Base-by-base conservation (phyloP, 2,888 invertebrate genomes). In the Leptarthrus brevirostris region DNA sequence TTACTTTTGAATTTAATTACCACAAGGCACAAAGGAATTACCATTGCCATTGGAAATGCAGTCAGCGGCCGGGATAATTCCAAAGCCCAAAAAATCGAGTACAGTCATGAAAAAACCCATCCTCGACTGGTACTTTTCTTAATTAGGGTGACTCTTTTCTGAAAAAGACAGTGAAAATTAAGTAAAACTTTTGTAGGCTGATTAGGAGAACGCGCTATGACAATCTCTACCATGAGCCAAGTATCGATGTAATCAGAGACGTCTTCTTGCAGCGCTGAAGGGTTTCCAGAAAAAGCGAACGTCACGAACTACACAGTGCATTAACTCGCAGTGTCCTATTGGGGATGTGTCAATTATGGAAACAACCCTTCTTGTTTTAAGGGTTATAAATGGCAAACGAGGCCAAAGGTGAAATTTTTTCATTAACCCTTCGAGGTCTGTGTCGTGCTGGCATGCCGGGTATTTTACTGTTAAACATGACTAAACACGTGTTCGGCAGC, bases 391-490 rank as follows among this genome's bases (percentile, higher is more conserved):
- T 44, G 61, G 58, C 72, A 58, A 72, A 58, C 47, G 72, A 47
- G 72, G 49, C 49, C 47, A 72, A 58, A 72, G 72, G 72, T 72
- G 72, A 72, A 72, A 36, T 47, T 58, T 72, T 72, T 61, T 61
- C 72, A 72, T 72, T 72, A 72, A 61, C 72, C 72, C 58, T 61
- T 72, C 16, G 72, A 58, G 66, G 26, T 47, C 47, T 56, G 34
- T 30, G 61, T 30, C 58, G 58, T 72, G 58, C 72, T 14, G 47
- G 58, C 18, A 72, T 72, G 72, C 20, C 58, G 58, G 58, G 47
- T 49, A 53, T 30, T 40, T 30, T 18, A 40, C 52, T 20, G 49
- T 69, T 52, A 34, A 34, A 69, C 52, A 69, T 69, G 52, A 52
- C 52, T 47, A 20, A 69, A 69, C 52, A 69, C 69, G 34, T 69